Evolutionary conservation across 2,797 vertebrate species (phyloP), one percentile per base, ranked within the genome.

Genomic region (Mormyrops attenuatus): DNA sequence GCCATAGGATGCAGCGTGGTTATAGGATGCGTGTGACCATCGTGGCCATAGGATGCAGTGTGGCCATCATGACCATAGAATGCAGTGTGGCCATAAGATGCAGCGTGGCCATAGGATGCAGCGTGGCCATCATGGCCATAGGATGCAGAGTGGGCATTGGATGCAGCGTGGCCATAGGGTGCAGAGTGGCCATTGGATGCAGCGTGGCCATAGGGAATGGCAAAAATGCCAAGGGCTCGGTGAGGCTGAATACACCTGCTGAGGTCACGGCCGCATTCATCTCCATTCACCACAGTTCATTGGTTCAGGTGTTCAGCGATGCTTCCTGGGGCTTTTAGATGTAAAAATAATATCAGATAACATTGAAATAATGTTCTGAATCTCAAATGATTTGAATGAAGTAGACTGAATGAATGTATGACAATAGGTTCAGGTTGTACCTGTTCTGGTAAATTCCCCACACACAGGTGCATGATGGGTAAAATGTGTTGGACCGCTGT

Each of bases 401-500:
- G 41, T 80, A 80, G 20, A n/a, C 5, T 80, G n/a, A 60, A 60
- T 60, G n/a, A 60, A 17, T 20, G 38, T 47, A 20, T 41, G 38
- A 80, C 5, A n/a, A n/a, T 73, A 73, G 30, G 30, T 73, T 73
- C 66, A 1, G 30, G 66, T 73, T 80, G 38, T 44, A 44, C 15
- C 41, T 80, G 73, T 80, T 80, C 73, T 20, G 73, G 38, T 80
- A n/a, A 80, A 80, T 17, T 77, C 26, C 63, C 63, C 63, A 69
- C 63, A 13, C 26, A 5, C 13, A 6, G 66, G 66, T 80, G 38
- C 34, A 44, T 80, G 73, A 80, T 80, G 38, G 15, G 73, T 80
- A 80, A 47, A 80, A 88, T 90, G 88, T 90, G 80, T 77, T 89
- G 49, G 77, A 86, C 90, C 91, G 55, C 90, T 88, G 89, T 84